Evolutionary conservation across 1,140 invertebrate species (phyloP).

Genomic region (Euwallacea similis): DNA sequence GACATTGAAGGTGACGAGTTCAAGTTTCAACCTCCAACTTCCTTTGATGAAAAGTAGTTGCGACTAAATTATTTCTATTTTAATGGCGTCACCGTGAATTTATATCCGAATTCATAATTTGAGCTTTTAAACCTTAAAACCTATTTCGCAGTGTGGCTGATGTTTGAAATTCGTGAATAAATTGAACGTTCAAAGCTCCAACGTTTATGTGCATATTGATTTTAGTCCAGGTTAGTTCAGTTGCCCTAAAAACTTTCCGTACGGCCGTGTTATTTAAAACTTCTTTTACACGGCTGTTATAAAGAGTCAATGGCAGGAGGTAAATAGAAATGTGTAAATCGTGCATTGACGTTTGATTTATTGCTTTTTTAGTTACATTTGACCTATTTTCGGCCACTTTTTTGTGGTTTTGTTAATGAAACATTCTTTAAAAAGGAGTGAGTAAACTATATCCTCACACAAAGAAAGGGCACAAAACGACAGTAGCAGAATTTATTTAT

Average conservation of each 20-base stretch:
- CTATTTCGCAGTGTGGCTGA: conserved; percentile 1
- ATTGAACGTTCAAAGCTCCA: conserved; percentile 15
- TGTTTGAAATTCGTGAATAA: conserved; percentile 17
- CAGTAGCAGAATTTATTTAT: too few relatives aligned
- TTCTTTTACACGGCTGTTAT: conserved; percentile 10
- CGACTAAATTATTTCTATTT: not conserved
- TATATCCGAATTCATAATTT: not conserved
- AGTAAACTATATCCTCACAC: too few relatives aligned
- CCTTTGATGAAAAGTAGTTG: not conserved
- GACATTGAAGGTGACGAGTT: not conserved
- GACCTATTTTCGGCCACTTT: too few relatives aligned
- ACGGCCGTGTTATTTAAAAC: conserved; percentile 17
- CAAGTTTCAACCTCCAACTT: not conserved
- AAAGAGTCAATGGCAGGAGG: conserved; percentile 10
- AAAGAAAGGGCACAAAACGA: too few relatives aligned
- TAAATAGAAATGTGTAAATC: conserved; percentile 20
- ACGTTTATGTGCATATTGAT: conserved; percentile 15
- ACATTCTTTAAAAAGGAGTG: too few relatives aligned
- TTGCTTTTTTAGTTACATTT: not conserved
- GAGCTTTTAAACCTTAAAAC: not conserved
- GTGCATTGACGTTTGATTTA: conserved; percentile 11
- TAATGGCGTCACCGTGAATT: not conserved
- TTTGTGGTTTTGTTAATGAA: too few relatives aligned
- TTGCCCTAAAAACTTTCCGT: conserved; percentile 16
- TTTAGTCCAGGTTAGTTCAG: conserved; percentile 2